Percentiles rank a stretch among this genome's conserved stretches.
These are phyloP conservation scores for Volucella inflata DNA, from an alignment of 2,888 invertebrate genomes.

Conservation along the genomic window DNA sequence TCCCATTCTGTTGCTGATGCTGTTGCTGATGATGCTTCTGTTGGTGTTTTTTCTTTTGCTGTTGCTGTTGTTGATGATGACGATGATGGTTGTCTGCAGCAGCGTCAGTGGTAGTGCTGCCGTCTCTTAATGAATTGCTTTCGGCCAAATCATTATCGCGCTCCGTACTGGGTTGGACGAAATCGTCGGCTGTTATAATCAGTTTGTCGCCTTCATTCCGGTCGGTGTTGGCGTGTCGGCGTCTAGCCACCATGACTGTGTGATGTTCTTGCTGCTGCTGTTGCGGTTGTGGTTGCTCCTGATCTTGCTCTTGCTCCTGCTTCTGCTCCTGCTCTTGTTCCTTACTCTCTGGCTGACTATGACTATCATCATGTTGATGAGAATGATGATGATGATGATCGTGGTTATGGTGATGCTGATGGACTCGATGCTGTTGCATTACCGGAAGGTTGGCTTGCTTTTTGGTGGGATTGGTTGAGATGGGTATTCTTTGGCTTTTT, in stretches of 20 bases:
- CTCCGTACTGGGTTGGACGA: conserved; percentile 63
- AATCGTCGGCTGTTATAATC: conserved; percentile 73
- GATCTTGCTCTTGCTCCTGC: conserved; percentile 28
- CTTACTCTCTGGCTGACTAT: too few species aligned
- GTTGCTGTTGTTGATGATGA: conserved; percentile 48
- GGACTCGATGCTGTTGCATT: conserved; percentile 67
- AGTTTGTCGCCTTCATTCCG: conserved; percentile 77
- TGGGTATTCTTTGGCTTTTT: conserved; percentile 72
- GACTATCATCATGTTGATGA: too few species aligned
- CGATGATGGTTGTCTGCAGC: conserved; percentile 56
- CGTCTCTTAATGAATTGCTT: conserved; percentile 72
- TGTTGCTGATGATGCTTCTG: conserved; percentile 52
- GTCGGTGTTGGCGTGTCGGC: conserved; percentile 74
- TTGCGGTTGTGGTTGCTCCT: conserved; percentile 58
- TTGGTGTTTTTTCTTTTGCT: conserved; percentile 48
- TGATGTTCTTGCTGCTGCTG: conserved; percentile 40
- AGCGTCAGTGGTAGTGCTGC: conserved; percentile 58
- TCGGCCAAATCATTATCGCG: conserved; percentile 69
- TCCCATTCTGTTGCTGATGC: conserved; percentile 51
- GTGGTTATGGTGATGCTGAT: conserved; percentile 63
- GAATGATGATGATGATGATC: conserved; percentile 50
- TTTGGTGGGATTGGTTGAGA: conserved; percentile 68
- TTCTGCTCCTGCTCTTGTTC: conserved; percentile 31
- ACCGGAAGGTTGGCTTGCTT: conserved; percentile 40
- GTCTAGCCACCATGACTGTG: conserved; percentile 63